These are phyloP conservation scores for Nothoprocta pentlandii DNA, from an alignment of 2,113 vertebrate genomes.

Conservation along the genomic window DNA sequence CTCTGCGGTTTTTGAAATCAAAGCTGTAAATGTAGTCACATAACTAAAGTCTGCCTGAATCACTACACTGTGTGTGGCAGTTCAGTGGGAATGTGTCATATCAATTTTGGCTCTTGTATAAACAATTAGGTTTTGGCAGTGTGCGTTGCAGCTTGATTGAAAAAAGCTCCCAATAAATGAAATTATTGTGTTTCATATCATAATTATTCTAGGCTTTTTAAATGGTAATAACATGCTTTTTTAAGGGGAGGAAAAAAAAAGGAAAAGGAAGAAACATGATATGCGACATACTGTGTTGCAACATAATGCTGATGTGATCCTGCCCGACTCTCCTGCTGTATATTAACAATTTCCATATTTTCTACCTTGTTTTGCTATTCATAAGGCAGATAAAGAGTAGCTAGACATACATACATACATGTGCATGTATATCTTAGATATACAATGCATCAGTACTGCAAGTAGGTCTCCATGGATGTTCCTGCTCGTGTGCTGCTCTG, in stretches of 20 bases:
- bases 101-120: neutral
- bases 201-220: neutral
- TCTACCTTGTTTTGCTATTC: neutral
- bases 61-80: neutral
- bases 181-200: conserved; percentile 20
- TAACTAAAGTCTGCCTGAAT: neutral
- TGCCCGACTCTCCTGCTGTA: neutral
- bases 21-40: rapidly evolving
- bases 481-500: neutral
- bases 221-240: neutral
- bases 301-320: neutral
- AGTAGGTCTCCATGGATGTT: neutral
- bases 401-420: neutral
- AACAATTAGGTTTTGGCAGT: neutral
- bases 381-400: neutral
- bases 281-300: neutral
- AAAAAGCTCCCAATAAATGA: conserved; percentile 21
- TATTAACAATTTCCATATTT: neutral
- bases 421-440: neutral
- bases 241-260: neutral
- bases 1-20: neutral
- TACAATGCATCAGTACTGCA: neutral
- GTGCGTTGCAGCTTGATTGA: conserved; percentile 14
- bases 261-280: neutral
- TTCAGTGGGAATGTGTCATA: neutral